phyloP scores from a whole-genome alignment of 1,140 invertebrate genomes.

The Drosophila asahinai region DNA sequence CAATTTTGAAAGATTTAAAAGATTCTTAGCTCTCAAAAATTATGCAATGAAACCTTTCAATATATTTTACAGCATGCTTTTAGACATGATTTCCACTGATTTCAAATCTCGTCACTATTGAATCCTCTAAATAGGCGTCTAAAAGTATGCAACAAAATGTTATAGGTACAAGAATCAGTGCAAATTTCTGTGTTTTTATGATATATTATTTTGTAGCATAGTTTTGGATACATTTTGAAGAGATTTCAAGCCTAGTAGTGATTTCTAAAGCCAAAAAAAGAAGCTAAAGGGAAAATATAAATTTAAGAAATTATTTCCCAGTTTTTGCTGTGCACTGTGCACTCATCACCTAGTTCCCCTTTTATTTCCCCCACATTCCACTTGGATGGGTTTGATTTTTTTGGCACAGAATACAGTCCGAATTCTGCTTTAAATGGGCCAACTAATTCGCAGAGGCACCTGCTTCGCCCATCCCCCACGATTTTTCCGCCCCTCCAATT shows the following conservation, averaged over 20 bases:
- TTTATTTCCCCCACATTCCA: slow-evolving; percentile 18
- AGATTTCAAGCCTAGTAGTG: too few relatives aligned
- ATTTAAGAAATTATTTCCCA: not conserved
- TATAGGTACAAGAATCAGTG: too few relatives aligned
- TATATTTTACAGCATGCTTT: too few relatives aligned
- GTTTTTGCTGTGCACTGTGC: not conserved
- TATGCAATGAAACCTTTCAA: too few relatives aligned
- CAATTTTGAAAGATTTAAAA: not conserved
- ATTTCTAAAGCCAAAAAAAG: too few relatives aligned
- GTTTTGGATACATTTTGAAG: too few relatives aligned
- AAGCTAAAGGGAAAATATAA: too few relatives aligned
- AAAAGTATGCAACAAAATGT: too few relatives aligned
- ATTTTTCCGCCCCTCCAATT: slow-evolving; percentile 6
- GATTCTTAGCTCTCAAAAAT: too few relatives aligned
- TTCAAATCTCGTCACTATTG: not conserved
- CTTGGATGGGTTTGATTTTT: slow-evolving; percentile 24
- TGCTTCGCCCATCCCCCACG: not conserved
- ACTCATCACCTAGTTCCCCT: not conserved
- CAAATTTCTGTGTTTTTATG: too few relatives aligned
- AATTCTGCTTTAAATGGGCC: slow-evolving; percentile 35
- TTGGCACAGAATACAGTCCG: slow-evolving; percentile 31
- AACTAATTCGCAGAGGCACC: slow-evolving; percentile 46
- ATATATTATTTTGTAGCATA: too few relatives aligned
- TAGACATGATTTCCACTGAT: not conserved
- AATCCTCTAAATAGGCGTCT: too few relatives aligned